A percentile compares a stretch with the other conserved stretches of the same genome.
Evolutionary conservation across 2,113 vertebrate species (phyloP).

Genomic region (Boleophthalmus pectinirostris): DNA sequence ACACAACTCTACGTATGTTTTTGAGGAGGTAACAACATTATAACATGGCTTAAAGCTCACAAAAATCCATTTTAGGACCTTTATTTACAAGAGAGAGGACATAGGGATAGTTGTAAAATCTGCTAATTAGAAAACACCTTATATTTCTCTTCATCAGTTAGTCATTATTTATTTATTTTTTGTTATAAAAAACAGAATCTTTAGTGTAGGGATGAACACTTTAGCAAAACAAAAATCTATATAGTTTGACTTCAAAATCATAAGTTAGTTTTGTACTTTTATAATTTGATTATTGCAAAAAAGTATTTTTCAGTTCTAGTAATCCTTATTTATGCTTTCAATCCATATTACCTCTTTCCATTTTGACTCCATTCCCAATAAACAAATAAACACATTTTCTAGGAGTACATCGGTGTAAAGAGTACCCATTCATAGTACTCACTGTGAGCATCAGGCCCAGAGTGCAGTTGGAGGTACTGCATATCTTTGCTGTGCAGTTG

Average conservation of each 20-base stretch:
- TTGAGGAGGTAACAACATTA: too few relatives aligned
- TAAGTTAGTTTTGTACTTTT: too few relatives aligned
- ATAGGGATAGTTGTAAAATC: not conserved
- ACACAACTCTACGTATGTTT: too few relatives aligned
- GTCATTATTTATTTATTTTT: too few relatives aligned
- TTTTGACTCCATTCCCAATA: not conserved
- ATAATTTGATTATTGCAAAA: too few relatives aligned
- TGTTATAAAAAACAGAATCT: too few relatives aligned
- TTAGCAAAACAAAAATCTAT: not conserved
- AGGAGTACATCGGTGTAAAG: not conserved
- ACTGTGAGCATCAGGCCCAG: constrained; percentile 84
- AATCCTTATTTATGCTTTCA: not conserved
- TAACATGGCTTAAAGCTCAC: too few relatives aligned
- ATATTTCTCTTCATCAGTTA: not conserved
- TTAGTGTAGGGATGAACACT: too few relatives aligned
- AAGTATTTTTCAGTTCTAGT: too few relatives aligned
- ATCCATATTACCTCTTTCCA: not conserved
- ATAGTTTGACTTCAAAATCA: too few relatives aligned
- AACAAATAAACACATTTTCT: not conserved
- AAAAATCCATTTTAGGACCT: too few relatives aligned
- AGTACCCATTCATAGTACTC: constrained; percentile 49
- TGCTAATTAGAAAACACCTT: not conserved
- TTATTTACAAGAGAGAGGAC: too few relatives aligned
- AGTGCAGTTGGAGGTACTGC: constrained; percentile 89
- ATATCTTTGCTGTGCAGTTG: constrained; percentile 86